Evolutionary conservation across 2,113 vertebrate genomes (phyloP).

Genomic region (Ciconia maguari): DNA sequence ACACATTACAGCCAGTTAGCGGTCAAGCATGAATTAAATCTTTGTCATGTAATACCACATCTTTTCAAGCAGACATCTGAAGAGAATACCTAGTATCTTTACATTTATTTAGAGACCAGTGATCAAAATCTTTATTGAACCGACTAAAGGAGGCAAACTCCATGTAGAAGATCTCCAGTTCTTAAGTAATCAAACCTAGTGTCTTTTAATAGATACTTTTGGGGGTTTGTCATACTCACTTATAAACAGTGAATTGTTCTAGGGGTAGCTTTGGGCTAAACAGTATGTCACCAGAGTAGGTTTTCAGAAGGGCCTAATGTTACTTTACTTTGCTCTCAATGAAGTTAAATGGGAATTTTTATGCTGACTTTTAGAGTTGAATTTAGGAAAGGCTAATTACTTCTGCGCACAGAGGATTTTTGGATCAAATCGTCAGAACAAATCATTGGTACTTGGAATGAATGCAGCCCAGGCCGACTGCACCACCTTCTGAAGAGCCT

Average conservation of each 20-base stretch:
- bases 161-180: neutral
- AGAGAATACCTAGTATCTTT: neutral
- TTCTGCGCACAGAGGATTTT: neutral
- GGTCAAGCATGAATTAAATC: neutral
- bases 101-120: neutral
- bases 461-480: neutral
- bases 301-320: neutral
- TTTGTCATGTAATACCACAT: neutral
- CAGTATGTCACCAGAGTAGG: neutral
- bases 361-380: neutral
- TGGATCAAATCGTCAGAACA: neutral
- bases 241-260: neutral
- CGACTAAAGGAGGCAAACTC: neutral
- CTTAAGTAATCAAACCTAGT: neutral
- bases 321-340: neutral
- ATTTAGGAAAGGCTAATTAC: neutral
- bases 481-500: neutral
- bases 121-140: neutral
- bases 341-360: neutral
- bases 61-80: neutral
- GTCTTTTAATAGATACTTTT: neutral
- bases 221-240: neutral
- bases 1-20: neutral
- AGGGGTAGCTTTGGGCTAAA: neutral
- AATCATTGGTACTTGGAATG: neutral